These are phyloP conservation scores for Montipora efflorescens DNA, from an alignment of 64 coral and sea anemone species.

Conservation along the genomic window DNA sequence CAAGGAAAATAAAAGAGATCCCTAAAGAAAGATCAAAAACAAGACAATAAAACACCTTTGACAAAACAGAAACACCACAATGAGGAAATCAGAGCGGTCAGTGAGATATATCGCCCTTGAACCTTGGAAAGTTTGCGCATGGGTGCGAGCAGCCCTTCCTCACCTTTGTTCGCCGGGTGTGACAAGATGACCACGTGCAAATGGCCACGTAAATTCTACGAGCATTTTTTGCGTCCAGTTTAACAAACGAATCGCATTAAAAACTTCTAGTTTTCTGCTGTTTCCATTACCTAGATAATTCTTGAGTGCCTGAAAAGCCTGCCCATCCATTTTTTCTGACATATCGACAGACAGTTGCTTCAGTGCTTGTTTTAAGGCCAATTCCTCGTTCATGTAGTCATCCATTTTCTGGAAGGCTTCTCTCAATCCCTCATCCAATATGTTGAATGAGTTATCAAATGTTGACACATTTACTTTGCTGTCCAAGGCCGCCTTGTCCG, in stretches of 20 bases:
- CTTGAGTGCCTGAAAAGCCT: conserved; percentile 83
- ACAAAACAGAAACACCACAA: too few relatives aligned
- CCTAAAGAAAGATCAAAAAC: too few relatives aligned
- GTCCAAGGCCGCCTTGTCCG: conserved; percentile 87
- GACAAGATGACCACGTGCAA: neutral
- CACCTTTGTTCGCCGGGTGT: neutral
- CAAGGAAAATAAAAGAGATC: too few relatives aligned
- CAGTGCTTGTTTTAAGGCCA: conserved; percentile 91
- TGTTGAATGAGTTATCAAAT: conserved; percentile 92
- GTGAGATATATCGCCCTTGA: too few relatives aligned
- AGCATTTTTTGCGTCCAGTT: conserved; percentile 41
- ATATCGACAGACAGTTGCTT: conserved; percentile 87
- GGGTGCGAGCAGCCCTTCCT: too few relatives aligned
- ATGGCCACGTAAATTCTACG: neutral
- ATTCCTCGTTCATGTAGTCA: conserved; percentile 98
- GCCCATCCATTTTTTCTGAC: conserved; percentile 92
- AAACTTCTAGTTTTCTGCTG: too few relatives aligned
- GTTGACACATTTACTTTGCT: conserved; percentile 88
- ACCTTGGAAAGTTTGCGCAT: too few relatives aligned
- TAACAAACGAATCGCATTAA: too few relatives aligned
- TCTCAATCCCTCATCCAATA: conserved; percentile 84
- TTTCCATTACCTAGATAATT: conserved; percentile 78
- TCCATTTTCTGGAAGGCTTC: conserved; percentile 99
- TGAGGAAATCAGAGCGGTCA: too few relatives aligned
- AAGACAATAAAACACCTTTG: too few relatives aligned